Conservation (phyloP, 2,888 invertebrate species). For the Ferdinandea cuprea region DNA sequence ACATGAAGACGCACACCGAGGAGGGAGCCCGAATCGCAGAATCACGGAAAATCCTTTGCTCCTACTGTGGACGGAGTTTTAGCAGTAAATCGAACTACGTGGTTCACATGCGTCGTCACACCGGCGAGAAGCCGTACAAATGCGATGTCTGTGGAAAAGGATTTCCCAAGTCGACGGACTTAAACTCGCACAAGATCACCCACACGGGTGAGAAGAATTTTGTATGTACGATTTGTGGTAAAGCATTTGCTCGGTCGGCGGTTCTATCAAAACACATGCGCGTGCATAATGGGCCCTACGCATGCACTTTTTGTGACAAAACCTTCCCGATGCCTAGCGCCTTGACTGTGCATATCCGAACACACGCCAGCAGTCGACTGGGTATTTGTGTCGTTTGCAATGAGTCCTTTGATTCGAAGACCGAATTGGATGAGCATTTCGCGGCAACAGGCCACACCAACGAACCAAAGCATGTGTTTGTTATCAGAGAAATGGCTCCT, state of each 20-base stretch:
- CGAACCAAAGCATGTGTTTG: constrained; percentile 36
- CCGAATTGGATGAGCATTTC: constrained; percentile 51
- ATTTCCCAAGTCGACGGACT: constrained; percentile 74
- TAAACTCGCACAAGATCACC: constrained; percentile 75
- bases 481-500: constrained; percentile 21
- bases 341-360: constrained; percentile 66
- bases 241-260: constrained; percentile 69
- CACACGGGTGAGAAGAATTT: constrained; percentile 74
- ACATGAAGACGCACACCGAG: constrained; percentile 75
- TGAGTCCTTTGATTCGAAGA: constrained; percentile 37
- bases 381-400: constrained; percentile 54
- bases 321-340: constrained; percentile 71
- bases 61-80: constrained; percentile 75
- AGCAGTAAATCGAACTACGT: constrained; percentile 75
- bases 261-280: constrained; percentile 75
- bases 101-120: constrained; percentile 75
- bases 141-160: constrained; percentile 75
- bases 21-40: constrained; percentile 71
- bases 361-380: constrained; percentile 33
- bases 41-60: constrained; percentile 70
- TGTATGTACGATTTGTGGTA: constrained; percentile 69
- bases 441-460: constrained; percentile 49
- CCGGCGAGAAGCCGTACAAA: constrained; percentile 75
- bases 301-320: constrained; percentile 64
- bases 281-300: constrained; percentile 65